Percentiles rank a stretch among this genome's conserved stretches.
Conservation (phyloP, 1,140 invertebrate genomes). For the Aphaenogaster ashmeadi region DNA sequence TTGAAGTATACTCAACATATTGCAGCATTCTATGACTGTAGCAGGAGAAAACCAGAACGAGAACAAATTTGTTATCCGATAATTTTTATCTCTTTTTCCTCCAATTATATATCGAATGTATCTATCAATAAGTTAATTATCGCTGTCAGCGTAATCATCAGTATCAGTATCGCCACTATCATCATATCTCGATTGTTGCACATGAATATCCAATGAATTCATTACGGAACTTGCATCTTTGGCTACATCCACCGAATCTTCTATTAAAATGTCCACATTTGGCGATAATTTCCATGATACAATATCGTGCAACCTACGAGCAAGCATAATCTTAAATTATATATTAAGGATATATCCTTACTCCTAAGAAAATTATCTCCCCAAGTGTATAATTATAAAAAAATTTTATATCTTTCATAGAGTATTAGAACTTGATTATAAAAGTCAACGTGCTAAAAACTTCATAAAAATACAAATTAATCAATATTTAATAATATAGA, state of each 20-base stretch:
- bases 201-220: slow-evolving; percentile 27
- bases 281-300: slow-evolving; percentile 82
- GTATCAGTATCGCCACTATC: slow-evolving; percentile 86
- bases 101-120: slow-evolving; percentile 10
- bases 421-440: neutral
- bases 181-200: slow-evolving; percentile 74
- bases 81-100: slow-evolving; percentile 22
- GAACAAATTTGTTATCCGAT: neutral
- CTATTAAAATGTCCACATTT: slow-evolving; percentile 81
- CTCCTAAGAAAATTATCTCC: neutral
- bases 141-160: slow-evolving; percentile 86
- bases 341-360: neutral
- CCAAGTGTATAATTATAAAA: neutral
- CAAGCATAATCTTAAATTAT: slow-evolving; percentile 10
- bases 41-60: neutral
- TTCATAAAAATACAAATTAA: slow-evolving; percentile 53
- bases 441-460: slow-evolving; percentile 21
- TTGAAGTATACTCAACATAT: neutral
- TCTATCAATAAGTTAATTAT: slow-evolving; percentile 79
- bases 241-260: slow-evolving; percentile 76
- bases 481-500: slow-evolving; percentile 5
- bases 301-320: slow-evolving; percentile 81
- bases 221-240: slow-evolving; percentile 31
- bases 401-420: neutral
- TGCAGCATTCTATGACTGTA: neutral